A percentile compares a stretch with the other conserved stretches of the same genome.
Evolutionary conservation across 2,113 vertebrate species (phyloP).

Genomic region (Phoxinus phoxinus): DNA sequence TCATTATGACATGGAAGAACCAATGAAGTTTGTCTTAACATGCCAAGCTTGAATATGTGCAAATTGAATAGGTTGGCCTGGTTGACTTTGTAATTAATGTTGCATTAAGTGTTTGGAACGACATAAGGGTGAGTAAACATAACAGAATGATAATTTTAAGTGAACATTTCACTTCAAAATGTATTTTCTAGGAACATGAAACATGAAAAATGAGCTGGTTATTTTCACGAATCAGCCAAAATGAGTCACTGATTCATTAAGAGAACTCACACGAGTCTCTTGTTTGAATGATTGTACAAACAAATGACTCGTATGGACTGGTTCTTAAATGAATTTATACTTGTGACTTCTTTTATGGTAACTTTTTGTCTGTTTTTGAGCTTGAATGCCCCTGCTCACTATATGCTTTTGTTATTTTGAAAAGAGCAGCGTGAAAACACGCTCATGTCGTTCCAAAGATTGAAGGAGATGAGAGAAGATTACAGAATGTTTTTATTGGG

Average conservation of each 20-base stretch:
- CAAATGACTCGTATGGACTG: neutral
- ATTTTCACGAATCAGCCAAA: neutral
- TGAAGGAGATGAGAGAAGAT: neutral
- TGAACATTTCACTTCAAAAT: neutral
- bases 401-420: neutral
- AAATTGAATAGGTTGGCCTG: neutral
- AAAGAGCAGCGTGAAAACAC: neutral
- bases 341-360: neutral
- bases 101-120: neutral
- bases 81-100: too few species aligned
- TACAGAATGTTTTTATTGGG: neutral
- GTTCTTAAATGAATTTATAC: too few species aligned
- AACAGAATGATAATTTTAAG: neutral
- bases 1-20: neutral
- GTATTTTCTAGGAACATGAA: neutral
- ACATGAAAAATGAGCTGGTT: neutral
- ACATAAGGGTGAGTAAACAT: neutral
- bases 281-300: neutral
- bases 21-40: neutral
- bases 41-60: neutral
- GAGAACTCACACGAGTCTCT: neutral
- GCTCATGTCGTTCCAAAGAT: neutral
- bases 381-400: neutral
- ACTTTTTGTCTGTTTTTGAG: neutral
- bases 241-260: neutral